phyloP scores from a whole-genome alignment of 2,888 invertebrate genomes.

The Meandrusa payeni region DNA sequence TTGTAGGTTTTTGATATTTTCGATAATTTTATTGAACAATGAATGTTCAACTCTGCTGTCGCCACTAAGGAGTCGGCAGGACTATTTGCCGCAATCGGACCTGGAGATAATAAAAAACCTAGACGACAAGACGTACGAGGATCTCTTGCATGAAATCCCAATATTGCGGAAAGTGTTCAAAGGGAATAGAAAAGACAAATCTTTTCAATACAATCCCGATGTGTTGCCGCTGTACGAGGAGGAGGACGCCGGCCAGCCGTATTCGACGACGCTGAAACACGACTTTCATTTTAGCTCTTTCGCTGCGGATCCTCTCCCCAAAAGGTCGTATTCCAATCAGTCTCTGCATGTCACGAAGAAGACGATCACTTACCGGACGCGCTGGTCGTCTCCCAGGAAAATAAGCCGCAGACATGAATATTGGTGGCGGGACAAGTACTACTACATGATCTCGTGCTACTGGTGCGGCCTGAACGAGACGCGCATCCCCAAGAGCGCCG shows the following conservation, averaged over 20 bases:
- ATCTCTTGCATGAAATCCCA: constrained; percentile 16
- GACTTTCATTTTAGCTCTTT: too few species aligned
- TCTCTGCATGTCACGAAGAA: too few species aligned
- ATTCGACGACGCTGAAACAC: too few species aligned
- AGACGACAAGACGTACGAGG: constrained; percentile 18
- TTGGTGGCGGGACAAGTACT: too few species aligned
- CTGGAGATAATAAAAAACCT: constrained; percentile 12
- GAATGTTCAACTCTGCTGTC: constrained; percentile 7
- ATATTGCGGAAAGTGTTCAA: constrained; percentile 10
- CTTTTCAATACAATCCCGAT: too few species aligned
- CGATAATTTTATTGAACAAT: too few species aligned
- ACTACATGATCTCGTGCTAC: constrained; percentile 4
- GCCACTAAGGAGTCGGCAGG: constrained; percentile 10
- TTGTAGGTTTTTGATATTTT: too few species aligned
- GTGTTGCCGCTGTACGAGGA: neutral
- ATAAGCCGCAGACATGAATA: too few species aligned
- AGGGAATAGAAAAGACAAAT: neutral
- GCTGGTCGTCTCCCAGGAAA: too few species aligned
- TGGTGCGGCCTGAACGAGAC: constrained; percentile 20
- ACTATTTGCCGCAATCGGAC: constrained; percentile 11
- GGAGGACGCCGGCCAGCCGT: too few species aligned
- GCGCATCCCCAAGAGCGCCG: constrained; percentile 21
- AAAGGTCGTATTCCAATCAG: neutral
- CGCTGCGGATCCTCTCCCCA: neutral
- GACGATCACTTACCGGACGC: neutral